phyloP scores from a whole-genome alignment of 2,113 vertebrate genomes.

The Etheostoma spectabile region DNA sequence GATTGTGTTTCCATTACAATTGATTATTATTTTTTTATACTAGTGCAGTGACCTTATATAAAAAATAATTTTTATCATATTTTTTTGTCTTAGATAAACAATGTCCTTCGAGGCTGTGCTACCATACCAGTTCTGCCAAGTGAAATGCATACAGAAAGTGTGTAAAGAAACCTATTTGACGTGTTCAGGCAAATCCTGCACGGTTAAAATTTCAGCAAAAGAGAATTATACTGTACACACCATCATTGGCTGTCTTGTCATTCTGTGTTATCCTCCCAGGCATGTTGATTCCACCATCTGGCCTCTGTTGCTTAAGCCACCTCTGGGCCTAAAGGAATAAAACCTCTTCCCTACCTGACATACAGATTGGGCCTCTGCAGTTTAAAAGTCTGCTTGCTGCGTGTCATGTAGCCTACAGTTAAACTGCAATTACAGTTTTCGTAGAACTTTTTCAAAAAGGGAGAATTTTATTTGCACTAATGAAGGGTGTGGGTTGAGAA shows the following conservation, averaged over 20 bases:
- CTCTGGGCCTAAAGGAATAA: conserved; percentile 48
- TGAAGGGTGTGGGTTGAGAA: conserved; percentile 44
- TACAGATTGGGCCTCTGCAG: not conserved
- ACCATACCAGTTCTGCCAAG: not conserved
- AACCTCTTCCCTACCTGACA: conserved; percentile 26
- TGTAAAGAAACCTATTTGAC: not conserved
- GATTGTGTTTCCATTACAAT: not conserved
- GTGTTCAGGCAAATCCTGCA: not conserved
- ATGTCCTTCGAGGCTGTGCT: too few species aligned
- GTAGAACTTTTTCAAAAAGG: conserved; percentile 6
- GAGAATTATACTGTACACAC: conserved; percentile 4
- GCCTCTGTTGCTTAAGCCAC: conserved; percentile 50
- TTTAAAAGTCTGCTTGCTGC: conserved; percentile 39
- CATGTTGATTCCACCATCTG: conserved; percentile 60
- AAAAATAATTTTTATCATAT: not conserved
- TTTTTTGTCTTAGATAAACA: not conserved
- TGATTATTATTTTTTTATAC: not conserved
- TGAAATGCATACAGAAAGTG: not conserved
- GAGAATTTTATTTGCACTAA: conserved; percentile 43
- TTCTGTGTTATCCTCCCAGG: conserved; percentile 42
- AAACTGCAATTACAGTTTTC: not conserved
- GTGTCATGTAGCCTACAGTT: not conserved
- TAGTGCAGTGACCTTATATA: not conserved
- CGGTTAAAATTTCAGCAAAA: not conserved
- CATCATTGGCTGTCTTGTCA: conserved; percentile 50